Evolutionary conservation across 1,140 invertebrate genomes (phyloP).

Genomic region (Cheumatopsyche charites): DNA sequence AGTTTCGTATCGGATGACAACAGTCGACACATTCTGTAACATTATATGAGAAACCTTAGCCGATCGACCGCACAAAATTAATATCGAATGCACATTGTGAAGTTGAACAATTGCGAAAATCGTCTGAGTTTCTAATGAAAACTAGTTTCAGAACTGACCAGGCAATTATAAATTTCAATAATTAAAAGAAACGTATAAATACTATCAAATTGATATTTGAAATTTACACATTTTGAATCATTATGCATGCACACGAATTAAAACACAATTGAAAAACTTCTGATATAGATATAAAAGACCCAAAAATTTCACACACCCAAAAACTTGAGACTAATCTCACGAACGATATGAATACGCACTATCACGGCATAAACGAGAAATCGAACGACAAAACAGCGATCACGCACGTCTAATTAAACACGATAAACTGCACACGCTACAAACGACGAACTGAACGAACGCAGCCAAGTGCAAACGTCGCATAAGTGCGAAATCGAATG

Average conservation of each 20-base stretch:
- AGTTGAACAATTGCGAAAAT: not conserved
- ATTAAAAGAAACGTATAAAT: no score
- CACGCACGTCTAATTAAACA: not conserved
- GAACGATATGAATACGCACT: no score
- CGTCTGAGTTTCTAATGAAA: not conserved
- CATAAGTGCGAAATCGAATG: not conserved
- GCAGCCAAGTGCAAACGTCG: not conserved
- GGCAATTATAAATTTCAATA: no score
- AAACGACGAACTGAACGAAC: not conserved
- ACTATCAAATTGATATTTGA: no score
- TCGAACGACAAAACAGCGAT: not conserved
- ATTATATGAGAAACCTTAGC: conserved; percentile 13
- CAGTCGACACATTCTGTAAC: not conserved
- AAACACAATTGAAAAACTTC: no score
- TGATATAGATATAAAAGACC: no score
- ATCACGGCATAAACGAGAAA: not conserved
- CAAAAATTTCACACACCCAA: no score
- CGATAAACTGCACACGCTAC: not conserved
- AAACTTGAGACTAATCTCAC: no score
- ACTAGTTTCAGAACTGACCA: no score
- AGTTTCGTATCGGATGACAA: no score
- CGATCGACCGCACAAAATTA: conserved; percentile 6
- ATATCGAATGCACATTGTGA: not conserved
- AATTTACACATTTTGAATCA: no score
- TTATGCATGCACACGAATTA: no score